Base-by-base conservation (phyloP, 1,140 invertebrate genomes). In the Drosophila punjabiensis region DNA sequence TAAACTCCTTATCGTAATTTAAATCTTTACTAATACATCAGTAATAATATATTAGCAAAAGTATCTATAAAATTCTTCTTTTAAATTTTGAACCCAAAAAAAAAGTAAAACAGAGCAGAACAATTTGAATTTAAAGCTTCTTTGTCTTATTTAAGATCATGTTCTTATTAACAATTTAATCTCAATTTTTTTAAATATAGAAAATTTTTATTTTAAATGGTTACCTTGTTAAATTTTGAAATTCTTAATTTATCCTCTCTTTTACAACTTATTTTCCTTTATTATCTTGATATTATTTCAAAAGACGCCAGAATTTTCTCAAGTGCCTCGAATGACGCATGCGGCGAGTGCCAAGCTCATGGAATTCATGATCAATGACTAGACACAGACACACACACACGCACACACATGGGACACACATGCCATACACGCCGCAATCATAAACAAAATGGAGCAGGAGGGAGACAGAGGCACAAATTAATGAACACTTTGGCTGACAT, bases 351-450 rank as follows among this genome's bases (percentile, higher is more conserved):
- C 83, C 82, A 86, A 82, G 82, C 81, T 87, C 81, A 71, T 87
- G 86, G 86, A 89, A 89, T 89, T 90, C 86, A 89, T 89, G 86
- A 89, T 90, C 86, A 89, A 89, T 89, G 86, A 89, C 82, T 89
- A 81, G 81, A 81, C 79, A 79, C 78, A 82, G 66, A 77, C 41
- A 83, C 85, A 71, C 35, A 45, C 58, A 69, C 70, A 43, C 50
- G 58, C 33, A 64, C 48, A 18, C 48, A 30, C 16, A 8, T 13
- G 11, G 10, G 28, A 30, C 30, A 55, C 52, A 37, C 53, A 56
- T 24, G 53, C 16, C 50, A 53, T 13, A 24, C 53, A 56, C 37
- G 79, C 76, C 82, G 65, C 82, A 82, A 86, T 65, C 61, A 79
- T 77, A 77, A 79, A 79, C 63, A 83, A 81, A 60, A 76, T 73